Evolutionary conservation across 2,797 vertebrate species (phyloP), one percentile per base, ranked within the genome.

Genomic region (Malurus leucopterus): DNA sequence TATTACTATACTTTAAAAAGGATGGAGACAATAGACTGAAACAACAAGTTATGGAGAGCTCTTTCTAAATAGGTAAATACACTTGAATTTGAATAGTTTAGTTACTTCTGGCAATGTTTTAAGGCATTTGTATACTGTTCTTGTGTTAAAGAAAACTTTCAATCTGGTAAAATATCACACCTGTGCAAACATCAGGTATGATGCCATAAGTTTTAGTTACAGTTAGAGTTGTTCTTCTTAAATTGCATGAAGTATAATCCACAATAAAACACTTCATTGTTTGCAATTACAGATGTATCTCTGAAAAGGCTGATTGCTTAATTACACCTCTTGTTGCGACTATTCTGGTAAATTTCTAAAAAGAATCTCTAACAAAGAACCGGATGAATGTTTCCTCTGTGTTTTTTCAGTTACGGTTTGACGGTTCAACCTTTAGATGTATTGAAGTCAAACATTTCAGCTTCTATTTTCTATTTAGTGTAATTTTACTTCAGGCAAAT

Each of bases 401-500:
- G 78, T 88, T 96, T 76, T 76, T 69, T 95, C 90, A 62, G 92
- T 72, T 86, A 90, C 81, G 63, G 55, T 73, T 91, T 92, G 59
- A 94, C 80, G 93, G 86, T 96, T 96, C 77, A 95, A 79, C 89
- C 86, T 89, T 95, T 70, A 87, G 70, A 93, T 96, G 90, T 94
- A 70, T 86, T 91, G 79, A 95, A 96, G 90, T 84, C 84, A 94
- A 77, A 84, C 62, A 23, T 78, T 95, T 94, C 93, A 93, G 79
- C 77, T 95, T 88, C 76, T 86, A 80, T 84, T 78, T 91, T 94
- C 88, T 88, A 74, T 87, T 91, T 91, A 93, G n/a, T 38, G 46
- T 75, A 92, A 93, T 96, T 96, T 97, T 87, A 95, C 96, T 97
- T 63, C 78, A 90, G 96, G 96, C 93, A 93, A 94, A 93, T 95